Evolutionary conservation across 1,140 invertebrate genomes (phyloP), one percentile per base, ranked within the genome.

Genomic region (Megalopta genalis): DNA sequence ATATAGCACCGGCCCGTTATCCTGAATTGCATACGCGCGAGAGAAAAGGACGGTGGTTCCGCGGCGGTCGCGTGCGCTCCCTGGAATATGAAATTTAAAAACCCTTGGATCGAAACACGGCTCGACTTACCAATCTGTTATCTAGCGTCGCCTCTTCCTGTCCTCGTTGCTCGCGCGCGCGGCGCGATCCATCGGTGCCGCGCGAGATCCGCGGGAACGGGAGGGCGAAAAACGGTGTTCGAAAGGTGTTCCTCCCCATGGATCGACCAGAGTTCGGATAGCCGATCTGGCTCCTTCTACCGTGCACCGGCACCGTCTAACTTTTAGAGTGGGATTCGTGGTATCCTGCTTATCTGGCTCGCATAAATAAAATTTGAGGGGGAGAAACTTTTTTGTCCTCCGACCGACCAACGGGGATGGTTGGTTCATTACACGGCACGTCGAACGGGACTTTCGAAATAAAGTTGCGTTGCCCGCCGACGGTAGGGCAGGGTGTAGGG

Each of bases 31-130:
- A 59, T 73, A 78, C 54, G 62, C 46, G 62, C 42, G 75, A 85
- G 37, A 52, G 54, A 78, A 73, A 65, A 60, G 74, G 65, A 68
- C 42, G 52, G 37, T 12, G 65, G 42, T 54, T 23, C 69, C 52
- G 21, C 21, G 18, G 18, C 54, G 54, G 8, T 6, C 21, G 21
- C 25, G 68, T 59, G 70, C 37, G 49, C 67, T 59, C 39, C 68
- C 32, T 21, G 71, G 83, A 85, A 86, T 86, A 86, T 86, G 84
- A 86, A 86, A 85, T 86, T 86, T 71, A 77, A 86, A 83, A 83
- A 86, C 77, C 72, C 72, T 64, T n/a, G 32, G 59, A 76, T 74
- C 72, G 80, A 82, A 79, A 64, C 49, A 71, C 42, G 42, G 27
- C 54, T 42, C 42, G 57, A 27, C 37, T 46, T 37, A 59, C 74